A percentile compares a stretch with the other conserved stretches of the same genome.
phyloP scores from a whole-genome alignment of 2,888 invertebrate genomes.

The Caenorhabditis parvicauda region DNA sequence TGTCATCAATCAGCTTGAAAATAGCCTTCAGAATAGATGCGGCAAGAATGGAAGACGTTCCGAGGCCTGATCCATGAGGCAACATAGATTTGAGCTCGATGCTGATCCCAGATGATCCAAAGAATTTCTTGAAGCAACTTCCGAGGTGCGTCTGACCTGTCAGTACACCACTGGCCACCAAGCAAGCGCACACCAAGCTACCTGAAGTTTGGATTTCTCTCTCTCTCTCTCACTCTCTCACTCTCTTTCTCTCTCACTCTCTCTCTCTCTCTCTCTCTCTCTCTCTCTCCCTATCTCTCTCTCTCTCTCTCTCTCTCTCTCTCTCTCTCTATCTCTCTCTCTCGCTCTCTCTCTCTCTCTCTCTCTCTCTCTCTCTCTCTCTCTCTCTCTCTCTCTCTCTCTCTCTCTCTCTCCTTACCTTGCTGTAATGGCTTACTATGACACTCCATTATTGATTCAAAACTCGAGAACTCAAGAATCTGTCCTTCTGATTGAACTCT shows the following conservation, averaged over 20 bases:
- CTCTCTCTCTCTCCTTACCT: too few relatives aligned
- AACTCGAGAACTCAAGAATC: neutral
- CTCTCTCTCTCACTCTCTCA: too few relatives aligned
- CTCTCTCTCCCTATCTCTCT: too few relatives aligned
- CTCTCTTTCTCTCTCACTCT: neutral
- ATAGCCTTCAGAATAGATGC: conserved; percentile 66
- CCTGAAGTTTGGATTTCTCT: too few relatives aligned
- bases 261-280: neutral
- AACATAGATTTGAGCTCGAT: conserved; percentile 30
- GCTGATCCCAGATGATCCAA: conserved; percentile 15
- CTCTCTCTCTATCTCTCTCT: too few relatives aligned
- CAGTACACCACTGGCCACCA: conserved; percentile 26
- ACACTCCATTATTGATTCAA: neutral
- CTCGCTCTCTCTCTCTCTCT: too few relatives aligned
- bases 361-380: too few relatives aligned
- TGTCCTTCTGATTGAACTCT: neutral
- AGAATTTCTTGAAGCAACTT: neutral
- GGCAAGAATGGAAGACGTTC: conserved; percentile 69
- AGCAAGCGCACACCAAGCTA: conserved; percentile 48
- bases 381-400: too few relatives aligned
- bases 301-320: too few relatives aligned
- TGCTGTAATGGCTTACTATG: conserved; percentile 8
- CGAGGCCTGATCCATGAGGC: conserved; percentile 65
- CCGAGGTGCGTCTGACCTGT: neutral
- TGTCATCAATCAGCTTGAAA: conserved; percentile 1